Evolutionary conservation across 2,113 vertebrate genomes (phyloP), one percentile per base, ranked within the genome.

Genomic region (Neodontobutis hainanensis): DNA sequence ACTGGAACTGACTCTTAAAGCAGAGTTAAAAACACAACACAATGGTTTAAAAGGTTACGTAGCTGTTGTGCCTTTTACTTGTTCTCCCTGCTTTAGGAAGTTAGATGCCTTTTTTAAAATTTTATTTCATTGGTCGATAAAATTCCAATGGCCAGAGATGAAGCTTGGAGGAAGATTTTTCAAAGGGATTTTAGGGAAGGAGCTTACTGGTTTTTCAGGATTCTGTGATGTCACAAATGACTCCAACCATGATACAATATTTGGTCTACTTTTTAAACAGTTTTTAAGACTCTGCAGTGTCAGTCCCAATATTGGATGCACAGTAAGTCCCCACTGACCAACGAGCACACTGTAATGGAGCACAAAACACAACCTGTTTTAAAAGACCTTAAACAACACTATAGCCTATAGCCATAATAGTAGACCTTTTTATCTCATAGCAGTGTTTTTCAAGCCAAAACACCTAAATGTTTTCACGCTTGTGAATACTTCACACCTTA

Each of bases 41-140:
- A n/a, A 11, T 36, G 52, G 52, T 55, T 55, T 38, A 36, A 55
- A 55, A 55, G 52, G 52, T 55, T 34, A 12, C n/a, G n/a, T n/a
- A n/a, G 34, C 52, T 11, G 36, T 55, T 55, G 14, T 36, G 52
- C 7, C 12, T 42, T 42, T 11, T 0, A 5, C 3, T 16, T 42
- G 8, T 35, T 46, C 8, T 16, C 10, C 1, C 8, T 11, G 27
- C 47, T 65, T 55, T 55, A 55, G 36, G 27, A 55, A 55, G 52
- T 55, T 55, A 36, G 52, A 36, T 36, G 34, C 34, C 52, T 55
- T 55, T 55, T 55, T 32, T 11, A n/a, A n/a, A n/a, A n/a, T n/a
- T n/a, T 55, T 34, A 36, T 32, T n/a, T 55, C 35, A 55, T 55
- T 55, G 52, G 52, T 36, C 12, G 32, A 55, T 34, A n/a, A 36